A percentile compares a stretch with the other conserved stretches of the same genome.
Conservation (phyloP, 2,888 invertebrate species). For the Cryptophagus acutangulus region DNA sequence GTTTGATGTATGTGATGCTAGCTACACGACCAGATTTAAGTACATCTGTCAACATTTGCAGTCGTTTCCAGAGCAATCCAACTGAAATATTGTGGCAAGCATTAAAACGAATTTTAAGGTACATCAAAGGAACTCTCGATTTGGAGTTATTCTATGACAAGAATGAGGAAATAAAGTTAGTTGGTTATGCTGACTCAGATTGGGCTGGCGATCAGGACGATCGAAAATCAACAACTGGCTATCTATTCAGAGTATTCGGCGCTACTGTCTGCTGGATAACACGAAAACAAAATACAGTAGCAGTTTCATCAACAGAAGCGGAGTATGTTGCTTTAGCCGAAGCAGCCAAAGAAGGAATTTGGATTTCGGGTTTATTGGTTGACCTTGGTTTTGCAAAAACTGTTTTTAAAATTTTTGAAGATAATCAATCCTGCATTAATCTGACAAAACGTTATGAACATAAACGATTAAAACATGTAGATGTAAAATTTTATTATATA, state of each 20-base stretch:
- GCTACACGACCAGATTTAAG: no score
- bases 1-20: no score
- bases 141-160: no score
- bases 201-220: conserved; percentile 25
- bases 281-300: conserved; percentile 32
- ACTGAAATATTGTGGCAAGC: no score
- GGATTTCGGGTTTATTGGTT: conserved; percentile 17
- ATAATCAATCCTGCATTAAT: conserved; percentile 12
- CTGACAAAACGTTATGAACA: conserved; percentile 10
- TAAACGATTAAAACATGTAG: conserved; percentile 16
- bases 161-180: no score
- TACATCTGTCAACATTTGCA: no score
- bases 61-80: no score
- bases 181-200: conserved; percentile 27
- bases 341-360: conserved; percentile 9
- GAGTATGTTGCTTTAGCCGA: no score
- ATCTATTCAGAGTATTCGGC: conserved; percentile 27
- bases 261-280: conserved; percentile 32
- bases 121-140: no score
- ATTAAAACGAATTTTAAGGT: no score
- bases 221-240: conserved; percentile 34
- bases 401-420: not conserved
- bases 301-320: no score
- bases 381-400: not conserved
- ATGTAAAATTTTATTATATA: conserved; percentile 14